Evolutionary conservation across 2,113 vertebrate genomes (phyloP).

Genomic region (Erythrocebus patas): DNA sequence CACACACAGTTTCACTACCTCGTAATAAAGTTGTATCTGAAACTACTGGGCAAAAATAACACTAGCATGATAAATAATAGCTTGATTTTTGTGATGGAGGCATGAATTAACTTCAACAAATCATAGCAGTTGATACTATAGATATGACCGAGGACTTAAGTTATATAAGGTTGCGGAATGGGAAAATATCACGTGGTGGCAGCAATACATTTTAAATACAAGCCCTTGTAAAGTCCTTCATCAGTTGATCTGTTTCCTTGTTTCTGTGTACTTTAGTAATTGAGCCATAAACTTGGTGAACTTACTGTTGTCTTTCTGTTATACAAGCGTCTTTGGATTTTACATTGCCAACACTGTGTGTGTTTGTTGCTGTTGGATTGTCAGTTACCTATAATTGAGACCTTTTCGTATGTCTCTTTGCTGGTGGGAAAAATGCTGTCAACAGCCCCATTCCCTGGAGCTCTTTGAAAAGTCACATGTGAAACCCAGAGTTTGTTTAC

Average conservation of each 20-base stretch:
- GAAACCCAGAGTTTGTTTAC: background rate
- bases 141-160: background rate
- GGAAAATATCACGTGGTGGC: background rate
- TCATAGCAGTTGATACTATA: background rate
- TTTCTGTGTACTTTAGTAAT: conserved; percentile 15
- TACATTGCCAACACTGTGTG: background rate
- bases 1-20: background rate
- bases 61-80: background rate
- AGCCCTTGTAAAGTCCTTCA: background rate
- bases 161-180: background rate
- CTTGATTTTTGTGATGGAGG: background rate
- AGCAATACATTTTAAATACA: background rate
- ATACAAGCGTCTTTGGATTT: background rate
- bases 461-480: background rate
- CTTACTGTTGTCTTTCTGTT: conserved; percentile 17
- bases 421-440: background rate
- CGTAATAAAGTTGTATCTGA: background rate
- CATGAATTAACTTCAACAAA: background rate
- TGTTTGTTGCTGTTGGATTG: background rate
- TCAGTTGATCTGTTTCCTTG: background rate
- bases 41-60: conserved; percentile 3
- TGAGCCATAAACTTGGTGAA: conserved; percentile 45
- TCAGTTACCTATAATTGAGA: background rate
- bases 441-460: background rate
- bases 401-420: background rate